phyloP scores from a whole-genome alignment of 1,140 invertebrate genomes.

The Drosophila ficusphila region DNA sequence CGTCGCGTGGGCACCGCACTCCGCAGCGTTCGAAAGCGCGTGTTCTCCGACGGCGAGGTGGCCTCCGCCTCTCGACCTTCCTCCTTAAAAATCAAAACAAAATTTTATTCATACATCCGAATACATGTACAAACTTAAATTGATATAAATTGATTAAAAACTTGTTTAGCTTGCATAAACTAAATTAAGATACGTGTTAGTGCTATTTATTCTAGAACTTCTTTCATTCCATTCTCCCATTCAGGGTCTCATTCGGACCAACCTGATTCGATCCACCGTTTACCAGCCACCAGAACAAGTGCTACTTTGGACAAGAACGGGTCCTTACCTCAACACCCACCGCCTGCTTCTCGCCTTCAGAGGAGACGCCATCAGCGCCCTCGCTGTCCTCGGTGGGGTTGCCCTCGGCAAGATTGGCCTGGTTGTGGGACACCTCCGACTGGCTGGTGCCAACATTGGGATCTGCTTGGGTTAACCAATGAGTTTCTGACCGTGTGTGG shows the following conservation, averaged over 20 bases:
- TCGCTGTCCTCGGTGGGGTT: slow-evolving; percentile 78
- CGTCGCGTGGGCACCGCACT: slow-evolving; percentile 69
- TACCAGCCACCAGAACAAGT: background rate
- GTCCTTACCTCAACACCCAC: slow-evolving; percentile 85
- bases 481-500: background rate
- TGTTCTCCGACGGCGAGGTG: slow-evolving; percentile 85
- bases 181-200: too few species aligned
- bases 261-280: background rate
- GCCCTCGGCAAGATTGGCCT: slow-evolving; percentile 60
- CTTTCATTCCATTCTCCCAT: too few species aligned
- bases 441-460: slow-evolving; percentile 77
- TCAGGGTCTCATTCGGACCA: background rate
- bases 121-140: too few species aligned
- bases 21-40: slow-evolving; percentile 66
- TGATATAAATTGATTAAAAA: too few species aligned
- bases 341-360: slow-evolving; percentile 87
- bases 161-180: too few species aligned
- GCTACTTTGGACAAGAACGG: background rate
- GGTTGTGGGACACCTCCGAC: slow-evolving; percentile 71
- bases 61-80: slow-evolving; percentile 90
- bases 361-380: slow-evolving; percentile 85
- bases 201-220: too few species aligned
- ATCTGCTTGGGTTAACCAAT: slow-evolving; percentile 31
- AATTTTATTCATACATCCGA: too few species aligned
- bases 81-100: slow-evolving; percentile 84